phyloP scores from a whole-genome alignment of 92 coral and sea anemone species.

The Epizoanthus scotinus region DNA sequence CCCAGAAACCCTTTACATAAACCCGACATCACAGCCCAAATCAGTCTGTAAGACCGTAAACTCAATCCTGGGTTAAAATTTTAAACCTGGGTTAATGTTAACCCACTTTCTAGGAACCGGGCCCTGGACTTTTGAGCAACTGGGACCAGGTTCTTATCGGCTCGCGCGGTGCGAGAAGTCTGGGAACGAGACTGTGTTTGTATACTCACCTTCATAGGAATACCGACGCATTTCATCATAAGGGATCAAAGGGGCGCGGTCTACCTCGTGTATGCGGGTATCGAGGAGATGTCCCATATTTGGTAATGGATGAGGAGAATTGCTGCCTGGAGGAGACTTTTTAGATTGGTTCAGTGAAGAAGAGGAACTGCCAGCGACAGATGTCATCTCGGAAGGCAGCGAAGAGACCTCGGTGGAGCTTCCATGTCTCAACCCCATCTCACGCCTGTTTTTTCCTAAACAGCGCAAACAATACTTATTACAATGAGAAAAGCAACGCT shows the following conservation, averaged over 20 bases:
- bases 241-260: slow-evolving; percentile 35
- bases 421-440: slow-evolving; percentile 8
- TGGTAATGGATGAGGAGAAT: slow-evolving; percentile 14
- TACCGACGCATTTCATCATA: slow-evolving; percentile 12
- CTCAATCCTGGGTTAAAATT: too few species aligned
- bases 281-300: slow-evolving; percentile 22
- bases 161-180: too few species aligned
- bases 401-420: slow-evolving; percentile 35
- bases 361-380: slow-evolving; percentile 20
- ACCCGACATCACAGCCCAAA: too few species aligned
- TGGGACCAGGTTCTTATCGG: too few species aligned
- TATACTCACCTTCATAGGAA: slow-evolving; percentile 21
- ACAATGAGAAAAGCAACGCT: background rate
- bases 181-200: background rate
- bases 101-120: too few species aligned
- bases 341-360: slow-evolving; percentile 8
- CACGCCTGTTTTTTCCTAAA: background rate
- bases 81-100: too few species aligned
- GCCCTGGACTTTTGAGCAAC: too few species aligned
- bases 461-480: background rate
- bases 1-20: too few species aligned
- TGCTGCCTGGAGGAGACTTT: background rate
- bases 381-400: slow-evolving; percentile 29
- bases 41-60: too few species aligned
- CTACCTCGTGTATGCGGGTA: slow-evolving; percentile 27